These are phyloP conservation scores for Girardinichthys multiradiatus DNA, from an alignment of 2,113 vertebrate genomes.

Conservation along the genomic window DNA sequence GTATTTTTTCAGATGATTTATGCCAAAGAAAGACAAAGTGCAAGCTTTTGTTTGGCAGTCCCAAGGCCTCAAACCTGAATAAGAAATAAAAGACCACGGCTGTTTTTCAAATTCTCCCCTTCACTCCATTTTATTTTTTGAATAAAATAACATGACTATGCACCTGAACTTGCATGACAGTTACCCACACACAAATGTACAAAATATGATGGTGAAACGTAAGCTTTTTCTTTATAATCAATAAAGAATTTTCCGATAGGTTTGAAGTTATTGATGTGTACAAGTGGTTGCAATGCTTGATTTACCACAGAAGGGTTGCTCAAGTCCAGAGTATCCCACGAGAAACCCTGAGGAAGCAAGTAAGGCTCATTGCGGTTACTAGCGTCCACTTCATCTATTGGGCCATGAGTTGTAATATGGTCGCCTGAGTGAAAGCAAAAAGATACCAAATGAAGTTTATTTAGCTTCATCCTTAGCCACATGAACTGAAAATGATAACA, in stretches of 20 bases:
- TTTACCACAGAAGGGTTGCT: slow-evolving; percentile 87
- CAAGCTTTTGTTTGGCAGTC: not conserved
- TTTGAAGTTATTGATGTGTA: not conserved
- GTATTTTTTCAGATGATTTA: not conserved
- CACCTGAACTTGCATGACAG: too few relatives aligned
- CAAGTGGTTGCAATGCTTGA: not conserved
- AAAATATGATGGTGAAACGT: too few relatives aligned
- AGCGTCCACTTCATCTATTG: slow-evolving; percentile 84
- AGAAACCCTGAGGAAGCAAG: slow-evolving; percentile 90
- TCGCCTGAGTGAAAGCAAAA: slow-evolving; percentile 80
- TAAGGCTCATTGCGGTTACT: slow-evolving; percentile 88
- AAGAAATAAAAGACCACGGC: too few relatives aligned
- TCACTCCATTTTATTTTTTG: too few relatives aligned
- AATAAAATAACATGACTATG: too few relatives aligned
- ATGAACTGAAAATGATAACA: not conserved
- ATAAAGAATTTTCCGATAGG: not conserved
- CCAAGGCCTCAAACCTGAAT: too few relatives aligned
- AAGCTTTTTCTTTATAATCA: not conserved
- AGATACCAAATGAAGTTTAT: not conserved
- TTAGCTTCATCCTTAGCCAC: not conserved
- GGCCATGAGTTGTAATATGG: slow-evolving; percentile 84
- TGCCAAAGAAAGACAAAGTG: not conserved
- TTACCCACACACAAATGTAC: too few relatives aligned
- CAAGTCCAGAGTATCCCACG: slow-evolving; percentile 91
- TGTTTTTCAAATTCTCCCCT: too few relatives aligned